phyloP scores from a whole-genome alignment of 64 coral and sea anemone species.

The Pocillopora verrucosa region DNA sequence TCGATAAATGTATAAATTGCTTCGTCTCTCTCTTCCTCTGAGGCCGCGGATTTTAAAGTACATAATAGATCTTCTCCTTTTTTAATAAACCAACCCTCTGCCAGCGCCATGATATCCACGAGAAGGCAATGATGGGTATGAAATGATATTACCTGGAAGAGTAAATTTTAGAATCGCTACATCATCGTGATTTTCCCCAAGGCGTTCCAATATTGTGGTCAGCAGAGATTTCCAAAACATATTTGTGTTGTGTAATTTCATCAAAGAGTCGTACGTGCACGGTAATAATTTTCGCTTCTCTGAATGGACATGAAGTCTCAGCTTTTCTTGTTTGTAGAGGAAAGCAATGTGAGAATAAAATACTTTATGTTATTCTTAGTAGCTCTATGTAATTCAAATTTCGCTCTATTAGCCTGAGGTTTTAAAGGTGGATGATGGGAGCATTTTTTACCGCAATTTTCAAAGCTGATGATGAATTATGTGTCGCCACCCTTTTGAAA shows the following conservation, averaged over 20 bases:
- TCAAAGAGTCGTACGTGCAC: not conserved
- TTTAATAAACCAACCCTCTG: constrained; percentile 50
- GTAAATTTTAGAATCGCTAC: not conserved
- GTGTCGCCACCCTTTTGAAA: too few species aligned
- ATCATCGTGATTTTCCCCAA: constrained; percentile 5
- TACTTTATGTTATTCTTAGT: too few species aligned
- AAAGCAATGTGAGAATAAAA: too few species aligned
- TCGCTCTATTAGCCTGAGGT: too few species aligned
- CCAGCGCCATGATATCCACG: constrained; percentile 20
- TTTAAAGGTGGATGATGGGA: too few species aligned
- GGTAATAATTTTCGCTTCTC: too few species aligned
- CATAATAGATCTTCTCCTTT: constrained; percentile 35
- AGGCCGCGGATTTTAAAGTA: constrained; percentile 1
- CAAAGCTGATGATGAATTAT: too few species aligned
- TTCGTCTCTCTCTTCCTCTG: constrained; percentile 44
- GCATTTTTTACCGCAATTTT: too few species aligned
- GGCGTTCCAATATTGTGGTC: not conserved
- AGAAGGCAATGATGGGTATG: not conserved
- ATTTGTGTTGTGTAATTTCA: not conserved
- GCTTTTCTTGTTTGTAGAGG: too few species aligned
- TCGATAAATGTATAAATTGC: constrained; percentile 59
- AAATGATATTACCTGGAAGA: not conserved
- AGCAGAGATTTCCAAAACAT: not conserved
- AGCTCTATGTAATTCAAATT: too few species aligned
- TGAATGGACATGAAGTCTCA: not conserved